A percentile compares a stretch with the other conserved stretches of the same genome.
phyloP scores from a whole-genome alignment of 2,797 vertebrate genomes.

The Heliangelus exortis region DNA sequence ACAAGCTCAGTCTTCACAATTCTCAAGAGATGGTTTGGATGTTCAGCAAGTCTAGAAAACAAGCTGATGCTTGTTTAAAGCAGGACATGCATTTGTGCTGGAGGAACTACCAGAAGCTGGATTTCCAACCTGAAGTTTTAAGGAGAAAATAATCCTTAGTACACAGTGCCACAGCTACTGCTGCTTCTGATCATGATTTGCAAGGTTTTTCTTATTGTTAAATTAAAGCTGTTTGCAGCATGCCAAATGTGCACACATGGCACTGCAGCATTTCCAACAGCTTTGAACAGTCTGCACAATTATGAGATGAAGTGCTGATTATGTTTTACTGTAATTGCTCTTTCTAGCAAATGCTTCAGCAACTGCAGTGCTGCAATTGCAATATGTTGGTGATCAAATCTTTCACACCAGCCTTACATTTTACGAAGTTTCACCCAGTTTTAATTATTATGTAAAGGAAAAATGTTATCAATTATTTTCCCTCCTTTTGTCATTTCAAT shows the following conservation, averaged over 20 bases:
- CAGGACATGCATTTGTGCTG: neutral
- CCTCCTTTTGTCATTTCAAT: neutral
- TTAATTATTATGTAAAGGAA: neutral
- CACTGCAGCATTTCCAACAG: neutral
- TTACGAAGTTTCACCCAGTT: neutral
- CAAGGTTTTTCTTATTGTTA: neutral
- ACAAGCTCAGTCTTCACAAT: neutral
- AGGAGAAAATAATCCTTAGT: neutral
- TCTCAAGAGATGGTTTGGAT: neutral
- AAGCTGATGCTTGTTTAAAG: neutral
- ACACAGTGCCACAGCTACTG: neutral
- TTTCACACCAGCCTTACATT: neutral
- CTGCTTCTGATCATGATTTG: constrained; percentile 13
- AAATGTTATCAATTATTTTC: neutral
- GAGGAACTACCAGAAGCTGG: neutral
- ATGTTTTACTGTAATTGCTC: constrained; percentile 42
- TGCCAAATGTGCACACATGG: constrained; percentile 37
- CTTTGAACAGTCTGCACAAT: constrained; percentile 20
- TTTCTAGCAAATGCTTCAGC: constrained; percentile 17
- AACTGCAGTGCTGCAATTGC: neutral
- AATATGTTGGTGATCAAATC: neutral
- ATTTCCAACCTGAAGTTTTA: neutral
- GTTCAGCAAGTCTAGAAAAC: neutral
- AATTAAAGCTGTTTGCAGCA: neutral
- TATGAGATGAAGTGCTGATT: neutral